phyloP scores from a whole-genome alignment of 2,113 vertebrate genomes.

The Ageneiosus marmoratus region DNA sequence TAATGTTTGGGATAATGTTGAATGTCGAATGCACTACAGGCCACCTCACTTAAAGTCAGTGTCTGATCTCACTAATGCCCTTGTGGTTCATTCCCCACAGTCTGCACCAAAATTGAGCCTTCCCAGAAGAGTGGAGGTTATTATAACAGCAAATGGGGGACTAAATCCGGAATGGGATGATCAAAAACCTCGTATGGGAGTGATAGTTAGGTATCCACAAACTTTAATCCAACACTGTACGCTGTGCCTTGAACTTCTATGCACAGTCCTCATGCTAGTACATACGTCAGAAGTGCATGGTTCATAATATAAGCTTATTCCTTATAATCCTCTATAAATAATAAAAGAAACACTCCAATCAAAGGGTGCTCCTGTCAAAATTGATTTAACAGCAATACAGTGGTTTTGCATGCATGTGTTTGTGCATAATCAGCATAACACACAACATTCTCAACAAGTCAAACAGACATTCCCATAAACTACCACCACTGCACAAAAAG shows the following conservation, averaged over 20 bases:
- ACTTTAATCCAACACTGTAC: neutral
- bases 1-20: neutral
- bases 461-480: neutral
- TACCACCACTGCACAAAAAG: conserved; percentile 9
- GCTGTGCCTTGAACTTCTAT: neutral
- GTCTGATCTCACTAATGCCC: neutral
- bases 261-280: neutral
- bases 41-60: neutral
- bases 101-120: neutral
- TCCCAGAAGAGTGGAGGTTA: neutral
- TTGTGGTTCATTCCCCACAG: neutral
- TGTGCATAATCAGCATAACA: conserved; percentile 2
- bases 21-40: neutral
- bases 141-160: neutral
- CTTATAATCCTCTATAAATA: neutral
- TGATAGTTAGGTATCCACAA: neutral
- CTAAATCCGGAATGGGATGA: neutral
- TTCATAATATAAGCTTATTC: neutral
- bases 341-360: neutral
- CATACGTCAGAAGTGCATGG: neutral
- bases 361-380: neutral
- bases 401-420: neutral
- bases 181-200: neutral
- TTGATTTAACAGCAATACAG: neutral
- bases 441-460: neutral